Evolutionary conservation across 1,140 invertebrate species (phyloP), one percentile per base, ranked within the genome.

Genomic region (Spodoptera frugiperda): DNA sequence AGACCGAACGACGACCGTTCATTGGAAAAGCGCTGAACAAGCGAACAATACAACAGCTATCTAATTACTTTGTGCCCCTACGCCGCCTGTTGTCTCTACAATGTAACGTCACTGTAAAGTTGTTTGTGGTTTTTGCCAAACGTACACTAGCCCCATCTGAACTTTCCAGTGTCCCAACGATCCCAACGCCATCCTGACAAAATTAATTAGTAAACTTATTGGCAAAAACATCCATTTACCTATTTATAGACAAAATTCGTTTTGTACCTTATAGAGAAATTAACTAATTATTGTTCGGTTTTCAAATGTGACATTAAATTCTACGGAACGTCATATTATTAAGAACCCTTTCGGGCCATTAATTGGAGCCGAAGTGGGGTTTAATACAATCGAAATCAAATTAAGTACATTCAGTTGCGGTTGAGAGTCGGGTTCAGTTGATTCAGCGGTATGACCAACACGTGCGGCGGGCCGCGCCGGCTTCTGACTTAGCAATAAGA

Each of bases 371-470:
- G 87, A 84, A 87, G 88, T 83, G 87, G 85, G 85, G 87, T 87
- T 91, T 86, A 92, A 91, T 91, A 92, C 91, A 93, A 92, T 92
- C 83, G 91, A 86, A 91, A 92, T 91, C 90, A 87, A 92, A 93
- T 93, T 92, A 91, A 92, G 89, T 92, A 91, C 87, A 90, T 92
- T 90, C 88, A 88, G 89, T 87, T 91, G 90, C 86, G 90, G 90
- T 78, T 76, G 84, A 84, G 83, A 83, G 87, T 83, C 83, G 86
- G 86, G 89, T 84, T 85, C 79, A 88, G 91, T 91, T 88, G 92
- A 93, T 89, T 93, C 92, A 92, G 91, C 91, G 88, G 82, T 81
- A 84, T 84, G 82, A 82, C 83, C 82, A 87, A 87, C 87, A 91
- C 90, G 87, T 90, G 90, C 87, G 85, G 80, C 78, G 61, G 70